Base-by-base conservation (phyloP, 2,888 invertebrate genomes). In the Orgyia antiqua region DNA sequence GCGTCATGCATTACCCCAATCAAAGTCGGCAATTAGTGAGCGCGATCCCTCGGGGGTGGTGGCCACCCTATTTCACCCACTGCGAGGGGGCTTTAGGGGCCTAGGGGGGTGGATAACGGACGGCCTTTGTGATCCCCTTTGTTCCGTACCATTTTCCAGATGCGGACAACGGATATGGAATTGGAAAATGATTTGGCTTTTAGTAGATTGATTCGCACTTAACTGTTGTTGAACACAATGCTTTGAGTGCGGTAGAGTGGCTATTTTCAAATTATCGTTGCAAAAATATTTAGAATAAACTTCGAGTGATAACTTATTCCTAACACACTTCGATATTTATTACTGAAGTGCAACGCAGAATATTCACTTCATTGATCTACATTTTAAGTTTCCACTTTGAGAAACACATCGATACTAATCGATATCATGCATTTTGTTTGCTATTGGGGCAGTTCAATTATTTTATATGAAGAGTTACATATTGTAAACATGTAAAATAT, bases 131-230 rank as follows among this genome's bases (percentile, higher is more conserved):
- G 62, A 64, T 64, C 63, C 71, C 65, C 64, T 70, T 69, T 74
- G 71, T 74, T 62, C 71, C 53, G 63, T 51, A 47, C 63, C 63
- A 68, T 75, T 73, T 74, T 69, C 75, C 45, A 50, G 53, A 52
- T 54, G 53, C 60, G 65, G 65, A 62, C 72, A 64, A 15, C 71
- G 78, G 79, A 79, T 78, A 84, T 82, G 74, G 71, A 71, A 82
- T 82, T 80, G 76, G 78, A 78, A 83, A 83, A 79, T 79, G 70
- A 76, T 78, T 80, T 69, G 60, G 77, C 83, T 84, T 83, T 84
- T 84, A 84, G 83, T 63, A 80, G 80, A 84, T 84, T 84, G 78
- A 64, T 17, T 48, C 33, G 32, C 53, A 49, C 50, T 50, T 50
- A 23, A 23, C 27, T 42, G 31, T 36, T 43, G 50, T 45, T 40